These are phyloP conservation scores for Mormoops blainvillei DNA, from an alignment of 2,113 vertebrate genomes.

Conservation along the genomic window DNA sequence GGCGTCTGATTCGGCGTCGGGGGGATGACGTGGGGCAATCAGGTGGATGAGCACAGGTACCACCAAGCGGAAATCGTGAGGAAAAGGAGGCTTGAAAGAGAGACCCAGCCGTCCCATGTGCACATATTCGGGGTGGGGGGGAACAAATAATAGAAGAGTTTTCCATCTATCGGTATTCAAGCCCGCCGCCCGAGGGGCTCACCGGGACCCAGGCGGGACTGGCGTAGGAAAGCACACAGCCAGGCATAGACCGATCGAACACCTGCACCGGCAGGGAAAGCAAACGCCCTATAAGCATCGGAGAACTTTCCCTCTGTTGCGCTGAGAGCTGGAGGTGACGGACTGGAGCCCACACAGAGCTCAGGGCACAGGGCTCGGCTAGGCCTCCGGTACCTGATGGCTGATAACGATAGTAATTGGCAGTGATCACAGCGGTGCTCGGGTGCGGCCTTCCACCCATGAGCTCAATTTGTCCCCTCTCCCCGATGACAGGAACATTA, in stretches of 20 bases:
- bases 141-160: not conserved
- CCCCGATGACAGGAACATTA: no score
- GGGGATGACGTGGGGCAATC: not conserved
- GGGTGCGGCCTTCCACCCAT: fast-evolving
- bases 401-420: fast-evolving
- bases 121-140: not conserved
- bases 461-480: not conserved
- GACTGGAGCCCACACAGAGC: fast-evolving
- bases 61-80: fast-evolving
- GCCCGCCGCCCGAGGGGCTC: fast-evolving
- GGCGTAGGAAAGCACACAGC: fast-evolving
- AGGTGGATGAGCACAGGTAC: not conserved
- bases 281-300: fast-evolving
- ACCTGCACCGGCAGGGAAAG: not conserved
- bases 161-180: fast-evolving
- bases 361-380: no score
- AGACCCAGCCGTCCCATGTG: no score
- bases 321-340: not conserved
- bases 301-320: fast-evolving
- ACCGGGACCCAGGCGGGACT: fast-evolving
- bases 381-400: fast-evolving
- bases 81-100: not conserved
- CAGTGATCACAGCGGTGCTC: no score
- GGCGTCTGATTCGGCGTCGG: not conserved
- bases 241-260: fast-evolving